Evolutionary conservation across 2,888 invertebrate genomes (phyloP).

Genomic region (Cactoblastis cactorum): DNA sequence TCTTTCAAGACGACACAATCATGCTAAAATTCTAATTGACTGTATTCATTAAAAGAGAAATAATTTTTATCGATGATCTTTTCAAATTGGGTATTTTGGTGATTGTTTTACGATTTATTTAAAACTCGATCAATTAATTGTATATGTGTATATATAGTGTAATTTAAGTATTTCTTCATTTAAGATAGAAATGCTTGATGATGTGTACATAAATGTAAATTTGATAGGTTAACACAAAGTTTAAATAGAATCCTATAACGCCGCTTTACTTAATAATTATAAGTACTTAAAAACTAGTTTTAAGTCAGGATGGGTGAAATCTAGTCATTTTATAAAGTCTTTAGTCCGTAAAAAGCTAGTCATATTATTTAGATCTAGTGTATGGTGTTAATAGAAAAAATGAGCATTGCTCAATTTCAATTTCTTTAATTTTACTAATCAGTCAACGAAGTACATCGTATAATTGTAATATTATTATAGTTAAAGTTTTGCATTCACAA

Average conservation of each 20-base stretch:
- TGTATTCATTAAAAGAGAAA: neutral
- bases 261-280: constrained; percentile 45
- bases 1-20: constrained; percentile 68
- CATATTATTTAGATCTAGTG: constrained; percentile 25
- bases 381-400: neutral
- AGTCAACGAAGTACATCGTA: too few species aligned
- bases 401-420: neutral
- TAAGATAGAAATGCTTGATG: constrained; percentile 14
- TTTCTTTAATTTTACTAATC: too few species aligned
- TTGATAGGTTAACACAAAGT: constrained; percentile 25
- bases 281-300: constrained; percentile 10
- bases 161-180: neutral
- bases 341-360: constrained; percentile 21
- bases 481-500: too few species aligned
- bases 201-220: constrained; percentile 20
- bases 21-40: constrained; percentile 60
- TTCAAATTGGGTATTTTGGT: neutral
- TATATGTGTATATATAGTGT: neutral
- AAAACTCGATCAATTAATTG: neutral
- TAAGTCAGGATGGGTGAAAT: constrained; percentile 9
- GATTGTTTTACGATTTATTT: neutral
- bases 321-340: constrained; percentile 15
- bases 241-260: constrained; percentile 51
- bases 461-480: too few species aligned
- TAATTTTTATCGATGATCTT: neutral